Conservation (phyloP, 2,888 invertebrate genomes). For the Polydrusus cervinus region DNA sequence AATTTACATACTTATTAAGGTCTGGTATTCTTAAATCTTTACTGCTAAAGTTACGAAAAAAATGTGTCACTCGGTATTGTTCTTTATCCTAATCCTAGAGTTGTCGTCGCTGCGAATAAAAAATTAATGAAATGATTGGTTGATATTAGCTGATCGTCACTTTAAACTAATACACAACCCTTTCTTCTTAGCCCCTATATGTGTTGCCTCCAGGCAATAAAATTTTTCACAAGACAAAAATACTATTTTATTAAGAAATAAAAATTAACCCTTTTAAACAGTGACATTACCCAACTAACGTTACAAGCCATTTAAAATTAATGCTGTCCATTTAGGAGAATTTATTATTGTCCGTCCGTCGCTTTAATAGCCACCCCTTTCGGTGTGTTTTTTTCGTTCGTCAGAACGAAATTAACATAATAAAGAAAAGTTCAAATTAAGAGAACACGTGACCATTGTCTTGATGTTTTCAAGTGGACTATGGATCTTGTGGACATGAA, state of each 20-base stretch:
- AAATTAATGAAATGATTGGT: no score
- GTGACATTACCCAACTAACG: not conserved
- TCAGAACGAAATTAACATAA: slow-evolving; percentile 39
- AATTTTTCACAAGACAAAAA: slow-evolving; percentile 9
- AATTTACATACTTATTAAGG: no score
- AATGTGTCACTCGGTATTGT: no score
- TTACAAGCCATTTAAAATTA: slow-evolving; percentile 27
- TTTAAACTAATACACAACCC: not conserved
- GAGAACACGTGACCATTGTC: slow-evolving; percentile 34
- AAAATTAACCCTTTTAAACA: slow-evolving; percentile 6
- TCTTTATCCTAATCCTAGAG: no score
- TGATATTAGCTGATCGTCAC: no score
- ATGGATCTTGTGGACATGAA: not conserved
- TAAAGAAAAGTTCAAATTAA: slow-evolving; percentile 42
- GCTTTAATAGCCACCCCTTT: slow-evolving; percentile 22
- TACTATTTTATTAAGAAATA: not conserved
- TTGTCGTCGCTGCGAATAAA: no score
- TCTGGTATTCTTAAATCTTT: no score
- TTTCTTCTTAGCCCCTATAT: not conserved
- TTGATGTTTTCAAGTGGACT: slow-evolving; percentile 23
- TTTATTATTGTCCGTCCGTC: slow-evolving; percentile 13
- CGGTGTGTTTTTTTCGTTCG: not conserved
- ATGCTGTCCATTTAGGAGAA: slow-evolving; percentile 27
- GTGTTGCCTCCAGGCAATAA: not conserved
- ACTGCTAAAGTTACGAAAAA: no score